phyloP scores from a whole-genome alignment of 2,888 invertebrate species.

The Drosophila conformis region DNA sequence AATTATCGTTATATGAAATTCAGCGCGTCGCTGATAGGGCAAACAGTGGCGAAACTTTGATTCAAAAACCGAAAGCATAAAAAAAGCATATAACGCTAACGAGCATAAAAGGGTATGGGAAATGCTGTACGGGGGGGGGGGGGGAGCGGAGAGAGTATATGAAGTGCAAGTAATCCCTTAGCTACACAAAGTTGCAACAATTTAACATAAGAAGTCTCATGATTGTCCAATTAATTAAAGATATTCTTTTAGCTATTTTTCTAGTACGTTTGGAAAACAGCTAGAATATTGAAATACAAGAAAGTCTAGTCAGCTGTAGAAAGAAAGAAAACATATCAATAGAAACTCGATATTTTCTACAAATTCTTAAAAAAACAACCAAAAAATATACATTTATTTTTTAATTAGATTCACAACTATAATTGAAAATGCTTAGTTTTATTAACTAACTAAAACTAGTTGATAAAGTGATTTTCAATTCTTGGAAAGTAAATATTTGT shows the following conservation, averaged over 20 bases:
- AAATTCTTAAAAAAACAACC: not conserved
- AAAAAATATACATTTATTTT: no score
- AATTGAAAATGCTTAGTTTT: fast-evolving
- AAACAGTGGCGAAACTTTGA: constrained; percentile 59
- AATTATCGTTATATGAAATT: constrained; percentile 74
- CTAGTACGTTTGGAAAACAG: not conserved
- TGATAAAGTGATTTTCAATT: not conserved
- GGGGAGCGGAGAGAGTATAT: no score
- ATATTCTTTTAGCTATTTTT: not conserved
- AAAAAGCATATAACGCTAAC: constrained; percentile 32
- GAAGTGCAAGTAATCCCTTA: not conserved
- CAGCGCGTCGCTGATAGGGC: constrained; percentile 56
- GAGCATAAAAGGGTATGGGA: constrained; percentile 28
- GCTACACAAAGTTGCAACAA: not conserved
- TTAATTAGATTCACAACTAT: no score
- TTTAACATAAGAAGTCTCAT: not conserved
- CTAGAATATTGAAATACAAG: not conserved
- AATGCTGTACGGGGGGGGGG: no score
- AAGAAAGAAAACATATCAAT: fast-evolving
- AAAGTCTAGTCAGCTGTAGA: fast-evolving
- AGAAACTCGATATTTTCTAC: not conserved
- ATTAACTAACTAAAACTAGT: not conserved
- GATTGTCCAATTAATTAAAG: not conserved
- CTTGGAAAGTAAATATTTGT: not conserved
- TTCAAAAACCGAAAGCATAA: constrained; percentile 47